Percentiles rank a stretch among this genome's conserved stretches.
These are phyloP conservation scores for Sinocyclocheilus maitianheensis DNA, from an alignment of 2,113 vertebrate genomes.

Conservation along the genomic window DNA sequence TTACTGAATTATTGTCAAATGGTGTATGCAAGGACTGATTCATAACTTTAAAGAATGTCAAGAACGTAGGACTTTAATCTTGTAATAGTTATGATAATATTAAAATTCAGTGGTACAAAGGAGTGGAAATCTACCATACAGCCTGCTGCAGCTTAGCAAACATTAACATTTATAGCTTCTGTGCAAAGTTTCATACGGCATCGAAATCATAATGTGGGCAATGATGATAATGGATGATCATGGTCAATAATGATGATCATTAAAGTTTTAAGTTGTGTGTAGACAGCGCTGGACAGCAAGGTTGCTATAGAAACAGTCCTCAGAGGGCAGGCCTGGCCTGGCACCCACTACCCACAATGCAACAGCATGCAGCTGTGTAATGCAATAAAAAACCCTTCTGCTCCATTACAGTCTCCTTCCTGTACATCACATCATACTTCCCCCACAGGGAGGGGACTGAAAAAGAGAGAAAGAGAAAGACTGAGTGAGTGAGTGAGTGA, in stretches of 20 bases:
- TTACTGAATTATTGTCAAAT: background rate
- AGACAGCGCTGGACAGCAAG: background rate
- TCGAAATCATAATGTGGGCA: background rate
- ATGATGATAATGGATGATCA: slow-evolving; percentile 22
- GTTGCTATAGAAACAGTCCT: slow-evolving; percentile 38
- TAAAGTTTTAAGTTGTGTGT: slow-evolving; percentile 22
- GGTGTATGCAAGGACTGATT: background rate
- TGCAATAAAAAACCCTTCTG: slow-evolving; percentile 42
- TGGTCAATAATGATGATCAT: slow-evolving; percentile 23
- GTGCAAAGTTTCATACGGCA: background rate
- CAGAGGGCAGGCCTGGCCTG: slow-evolving; percentile 35
- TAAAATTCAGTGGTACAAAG: background rate
- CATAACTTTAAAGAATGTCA: background rate
- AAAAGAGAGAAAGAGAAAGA: too few relatives aligned
- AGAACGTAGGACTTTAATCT: background rate
- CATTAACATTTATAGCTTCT: slow-evolving; percentile 1
- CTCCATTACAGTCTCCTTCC: slow-evolving; percentile 45
- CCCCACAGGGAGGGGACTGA: slow-evolving; percentile 28
- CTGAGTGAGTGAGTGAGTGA: background rate
- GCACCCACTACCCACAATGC: slow-evolving; percentile 36
- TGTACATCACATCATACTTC: slow-evolving; percentile 43
- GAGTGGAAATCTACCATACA: background rate
- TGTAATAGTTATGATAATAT: background rate
- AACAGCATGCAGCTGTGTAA: slow-evolving; percentile 37
- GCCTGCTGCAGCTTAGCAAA: background rate